Evolutionary conservation across 2,113 vertebrate genomes (phyloP), one percentile per base, ranked within the genome.

Genomic region (Sylvilagus bachmani): DNA sequence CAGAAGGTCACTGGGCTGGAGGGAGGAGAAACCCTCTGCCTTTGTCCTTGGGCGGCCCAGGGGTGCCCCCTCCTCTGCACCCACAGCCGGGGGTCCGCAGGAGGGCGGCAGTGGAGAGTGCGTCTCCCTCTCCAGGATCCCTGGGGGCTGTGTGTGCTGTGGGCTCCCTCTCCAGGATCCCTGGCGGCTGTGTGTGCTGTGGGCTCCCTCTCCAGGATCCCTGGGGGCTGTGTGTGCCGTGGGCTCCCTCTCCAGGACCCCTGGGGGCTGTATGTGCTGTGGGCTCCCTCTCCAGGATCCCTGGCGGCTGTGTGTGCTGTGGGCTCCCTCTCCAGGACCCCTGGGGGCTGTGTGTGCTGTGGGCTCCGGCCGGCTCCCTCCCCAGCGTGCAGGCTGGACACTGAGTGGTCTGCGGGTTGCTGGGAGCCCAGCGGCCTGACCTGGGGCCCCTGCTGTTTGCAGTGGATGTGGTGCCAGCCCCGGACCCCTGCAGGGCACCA

Each of bases 31-130:
- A 5, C 12, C 13, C 22, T 36, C 29, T 7, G 66, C 64, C 4
- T 55, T 51, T 64, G 64, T 58, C 55, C 3, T 0, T 14, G n/a
- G 79, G 58, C 55, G 14, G 36, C 10, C 0, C 6, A 10, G 21
- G 61, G 1, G 10, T 19, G 22, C 1, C 4, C 6, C 38, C 9
- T 24, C 13, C 9, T 14, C 0, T 9, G 25, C 25, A 5, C 67
- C 6, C n/a, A 83, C 58, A 3, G 38, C 67, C 53, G 5, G 10
- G 29, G 19, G 13, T 70, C 27, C 51, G 9, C 19, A 25, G 62
- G 38, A 66, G 51, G 62, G 49, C 8, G 38, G 25, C 11, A 51
- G 19, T 36, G 31, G 5, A 66, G 44, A 62, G 73, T 74, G 67
- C 24, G 24, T 25, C 27, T 21, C 62, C 21, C 22, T 5, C 22